A percentile compares a stretch with the other conserved stretches of the same genome.
Evolutionary conservation across 2,113 vertebrate species (phyloP).

Genomic region (Electrona antarctica): DNA sequence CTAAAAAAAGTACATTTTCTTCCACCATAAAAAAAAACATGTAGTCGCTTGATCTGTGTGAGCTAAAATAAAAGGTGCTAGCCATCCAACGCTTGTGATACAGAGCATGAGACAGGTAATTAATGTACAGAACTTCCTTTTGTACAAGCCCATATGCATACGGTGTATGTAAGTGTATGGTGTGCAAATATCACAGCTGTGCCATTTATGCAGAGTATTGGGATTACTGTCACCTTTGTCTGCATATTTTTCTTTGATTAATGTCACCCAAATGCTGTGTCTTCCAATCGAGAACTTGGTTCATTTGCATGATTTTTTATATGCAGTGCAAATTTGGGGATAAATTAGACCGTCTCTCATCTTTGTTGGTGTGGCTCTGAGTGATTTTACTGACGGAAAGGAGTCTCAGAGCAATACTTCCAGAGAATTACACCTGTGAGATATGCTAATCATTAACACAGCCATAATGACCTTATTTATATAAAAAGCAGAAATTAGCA

Average conservation of each 20-base stretch:
- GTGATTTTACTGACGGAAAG: slow-evolving; percentile 71
- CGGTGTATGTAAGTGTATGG: slow-evolving; percentile 60
- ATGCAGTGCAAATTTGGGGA: slow-evolving; percentile 80
- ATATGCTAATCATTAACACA: slow-evolving; percentile 79
- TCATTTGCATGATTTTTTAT: slow-evolving; percentile 88
- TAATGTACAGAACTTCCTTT: slow-evolving; percentile 66
- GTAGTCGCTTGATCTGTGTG: slow-evolving; percentile 47
- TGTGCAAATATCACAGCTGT: slow-evolving; percentile 69
- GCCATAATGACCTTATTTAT: slow-evolving; percentile 83
- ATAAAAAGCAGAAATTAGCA: slow-evolving; percentile 81
- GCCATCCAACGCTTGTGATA: slow-evolving; percentile 38
- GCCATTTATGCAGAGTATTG: slow-evolving; percentile 76
- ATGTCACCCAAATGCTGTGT: slow-evolving; percentile 85
- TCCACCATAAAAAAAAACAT: slow-evolving; percentile 32
- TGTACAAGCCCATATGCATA: slow-evolving; percentile 37
- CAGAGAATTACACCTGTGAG: slow-evolving; percentile 82
- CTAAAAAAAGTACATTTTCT: slow-evolving; percentile 8
- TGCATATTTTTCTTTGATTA: slow-evolving; percentile 86
- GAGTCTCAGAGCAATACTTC: slow-evolving; percentile 66
- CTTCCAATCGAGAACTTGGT: slow-evolving; percentile 79
- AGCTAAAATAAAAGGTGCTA: slow-evolving; percentile 68
- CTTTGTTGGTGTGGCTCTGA: slow-evolving; percentile 77
- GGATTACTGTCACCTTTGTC: slow-evolving; percentile 84
- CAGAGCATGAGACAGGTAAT: slow-evolving; percentile 47
- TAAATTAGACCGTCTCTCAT: slow-evolving; percentile 79